Percentiles rank a stretch among this genome's conserved stretches.
phyloP scores from a whole-genome alignment of 2,113 vertebrate species.

The Brienomyrus brachyistius region DNA sequence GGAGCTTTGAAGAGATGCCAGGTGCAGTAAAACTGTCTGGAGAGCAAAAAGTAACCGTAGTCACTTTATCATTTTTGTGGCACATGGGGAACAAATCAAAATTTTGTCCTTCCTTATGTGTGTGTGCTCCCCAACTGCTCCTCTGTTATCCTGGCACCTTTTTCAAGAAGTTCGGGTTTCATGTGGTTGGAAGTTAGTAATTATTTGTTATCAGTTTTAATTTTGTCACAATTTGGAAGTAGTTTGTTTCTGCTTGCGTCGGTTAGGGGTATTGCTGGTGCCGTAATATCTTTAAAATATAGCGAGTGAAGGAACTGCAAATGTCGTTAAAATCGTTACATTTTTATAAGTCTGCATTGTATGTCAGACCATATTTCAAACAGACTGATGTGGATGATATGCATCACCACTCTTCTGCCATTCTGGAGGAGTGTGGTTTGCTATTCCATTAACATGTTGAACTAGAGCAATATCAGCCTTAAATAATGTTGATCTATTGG shows the following conservation, averaged over 20 bases:
- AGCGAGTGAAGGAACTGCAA: background rate
- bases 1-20: slow-evolving; percentile 57
- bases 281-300: background rate
- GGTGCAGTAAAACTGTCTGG: slow-evolving; percentile 49
- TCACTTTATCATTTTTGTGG: background rate
- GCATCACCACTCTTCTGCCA: background rate
- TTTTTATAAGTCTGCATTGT: background rate
- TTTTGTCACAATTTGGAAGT: background rate
- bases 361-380: background rate
- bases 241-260: background rate
- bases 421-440: background rate
- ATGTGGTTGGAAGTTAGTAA: background rate
- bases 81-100: slow-evolving; percentile 2
- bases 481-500: slow-evolving; percentile 17
- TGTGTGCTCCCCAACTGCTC: background rate
- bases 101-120: background rate
- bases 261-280: background rate
- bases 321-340: background rate
- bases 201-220: background rate
- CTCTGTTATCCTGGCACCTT: background rate
- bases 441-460: background rate
- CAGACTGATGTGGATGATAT: background rate
- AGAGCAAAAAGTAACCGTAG: background rate
- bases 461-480: slow-evolving; percentile 23
- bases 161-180: background rate